A percentile compares a stretch with the other conserved stretches of the same genome.
These are phyloP conservation scores for Odontamblyopus rebecca DNA, from an alignment of 2,797 vertebrate genomes.

Conservation along the genomic window DNA sequence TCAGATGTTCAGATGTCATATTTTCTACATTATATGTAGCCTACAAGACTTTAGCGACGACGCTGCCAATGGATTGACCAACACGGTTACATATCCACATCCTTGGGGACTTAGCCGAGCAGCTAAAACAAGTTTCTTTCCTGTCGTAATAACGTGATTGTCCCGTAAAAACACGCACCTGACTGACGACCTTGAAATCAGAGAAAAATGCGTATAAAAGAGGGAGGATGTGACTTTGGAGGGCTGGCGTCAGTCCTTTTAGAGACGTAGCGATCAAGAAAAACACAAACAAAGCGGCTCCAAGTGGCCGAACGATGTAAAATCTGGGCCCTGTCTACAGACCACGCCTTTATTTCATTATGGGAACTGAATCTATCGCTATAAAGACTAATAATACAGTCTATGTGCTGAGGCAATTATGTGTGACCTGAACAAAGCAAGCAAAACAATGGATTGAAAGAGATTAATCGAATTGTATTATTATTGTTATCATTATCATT, in stretches of 20 bases:
- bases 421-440: too few species aligned
- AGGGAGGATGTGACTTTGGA: neutral
- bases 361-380: neutral
- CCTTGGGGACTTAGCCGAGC: neutral
- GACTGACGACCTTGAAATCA: neutral
- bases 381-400: neutral
- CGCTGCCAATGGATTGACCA: neutral
- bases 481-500: too few species aligned
- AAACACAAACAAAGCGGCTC: neutral
- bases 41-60: too few species aligned
- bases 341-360: too few species aligned
- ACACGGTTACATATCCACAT: neutral
- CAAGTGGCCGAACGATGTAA: neutral
- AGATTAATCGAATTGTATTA: too few species aligned
- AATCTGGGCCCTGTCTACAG: neutral
- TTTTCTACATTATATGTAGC: neutral
- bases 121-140: neutral
- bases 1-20: neutral
- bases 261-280: neutral
- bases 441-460: too few species aligned
- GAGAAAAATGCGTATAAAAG: neutral
- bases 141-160: neutral
- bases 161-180: neutral
- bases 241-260: neutral
- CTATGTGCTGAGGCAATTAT: neutral